Base-by-base conservation (phyloP, 2,797 vertebrate genomes). In the Tangara arthus region DNA sequence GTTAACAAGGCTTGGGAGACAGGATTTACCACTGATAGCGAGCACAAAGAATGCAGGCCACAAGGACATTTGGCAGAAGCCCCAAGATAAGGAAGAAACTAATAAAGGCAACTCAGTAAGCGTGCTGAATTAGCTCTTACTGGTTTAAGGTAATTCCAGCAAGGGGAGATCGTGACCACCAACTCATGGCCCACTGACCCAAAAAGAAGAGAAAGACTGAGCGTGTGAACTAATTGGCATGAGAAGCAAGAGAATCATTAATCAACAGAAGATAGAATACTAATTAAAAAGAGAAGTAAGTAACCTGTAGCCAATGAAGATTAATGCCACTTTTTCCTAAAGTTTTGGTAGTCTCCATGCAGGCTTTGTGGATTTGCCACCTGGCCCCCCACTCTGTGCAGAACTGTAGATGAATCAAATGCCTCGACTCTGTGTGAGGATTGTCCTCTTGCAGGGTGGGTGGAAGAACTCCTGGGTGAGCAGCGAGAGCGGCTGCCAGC, bases 111-210 rank as follows among this genome's bases (percentile, higher is more conserved):
- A 14, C 10, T 27, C 47, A 41, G 47, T 30, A 47, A 53, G 34
- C 3, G 4, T 35, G 8, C 41, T 49, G 15, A 64, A 50, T 69
- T 20, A 44, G 20, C 9, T 49, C 24, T 55, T 24, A 18, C 23
- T 39, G 20, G 12, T 27, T 18, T 30, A 11, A 34, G 28, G 37
- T 28, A 27, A 27, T 52, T 52, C 12, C 2, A 1, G 28, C 28
- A 52, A 46, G n/a, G 37, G 17, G 24, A 57, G 57, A 46, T 32
- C 0, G 0, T 30, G 28, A 39, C 11, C n/a, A 70, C 37, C 17
- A 18, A 21, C 42, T 63, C 42, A 13, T 20, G 18, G 24, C 9
- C 19, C 8, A 3, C 23, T 3, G 9, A 44, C 23, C 11, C 55
- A 28, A 61, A 28, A 61, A 82, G 32, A 47, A 42, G 70, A 56